Base-by-base conservation (phyloP, 2,888 invertebrate species). In the Ellobium chinense region DNA sequence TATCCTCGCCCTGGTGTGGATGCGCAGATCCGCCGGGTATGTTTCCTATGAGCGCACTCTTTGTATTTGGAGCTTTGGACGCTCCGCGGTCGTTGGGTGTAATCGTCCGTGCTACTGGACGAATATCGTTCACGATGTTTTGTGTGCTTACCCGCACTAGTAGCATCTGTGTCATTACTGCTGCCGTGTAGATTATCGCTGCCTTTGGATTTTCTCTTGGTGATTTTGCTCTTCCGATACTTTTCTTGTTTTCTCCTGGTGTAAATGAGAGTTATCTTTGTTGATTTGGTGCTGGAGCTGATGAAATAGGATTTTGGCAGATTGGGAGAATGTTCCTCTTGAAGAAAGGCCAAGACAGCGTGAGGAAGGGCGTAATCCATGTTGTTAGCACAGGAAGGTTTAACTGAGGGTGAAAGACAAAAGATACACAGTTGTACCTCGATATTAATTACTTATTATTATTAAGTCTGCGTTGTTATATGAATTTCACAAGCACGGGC, bases 331-430 rank as follows among this genome's bases (percentile, higher is more conserved):
- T 65, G 18, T 46, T 80, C 80, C 60, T 80, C 80, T 56, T 74
- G 80, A 0, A 80, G 68, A 27, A 80, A 58, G 0, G 80, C 80
- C 37, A 80, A 39, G 27, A 80, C 80, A 5, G 80, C 80, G 36
- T 80, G 80, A 34, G 80, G 80, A 5, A 80, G 62, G 31, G 37
- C 37, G 34, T 80, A 80, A 1, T 80, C 80, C 80, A 80, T 80
- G 24, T 58, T 72, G 9, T 34, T n/a, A n/a, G n/a, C n/a, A n/a
- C n/a, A n/a, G n/a, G n/a, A n/a, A n/a, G n/a, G n/a, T n/a, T n/a
- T n/a, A n/a, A n/a, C n/a, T n/a, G n/a, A n/a, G n/a, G n/a, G n/a
- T n/a, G n/a, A n/a, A n/a, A n/a, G n/a, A n/a, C n/a, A n/a, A n/a
- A n/a, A n/a, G n/a, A n/a, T n/a, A n/a, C n/a, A n/a, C n/a, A n/a